Base-by-base conservation (phyloP, 2,113 vertebrate species). In the Thalassoma bifasciatum region DNA sequence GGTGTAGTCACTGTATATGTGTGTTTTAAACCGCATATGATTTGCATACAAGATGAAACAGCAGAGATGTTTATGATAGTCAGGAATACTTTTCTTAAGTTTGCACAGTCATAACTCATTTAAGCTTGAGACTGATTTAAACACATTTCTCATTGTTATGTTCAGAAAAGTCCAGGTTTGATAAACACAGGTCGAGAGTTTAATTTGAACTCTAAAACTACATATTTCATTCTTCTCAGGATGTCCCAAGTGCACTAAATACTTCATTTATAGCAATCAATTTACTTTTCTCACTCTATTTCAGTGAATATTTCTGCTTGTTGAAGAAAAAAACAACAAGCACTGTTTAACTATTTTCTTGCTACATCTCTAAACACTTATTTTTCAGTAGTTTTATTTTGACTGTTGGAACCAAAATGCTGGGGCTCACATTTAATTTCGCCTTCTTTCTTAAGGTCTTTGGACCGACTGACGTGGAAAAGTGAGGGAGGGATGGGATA, bases 371-470 rank as follows among this genome's bases (percentile, higher is more conserved):
- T 36, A 51, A 72, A 75, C 38, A 66, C 40, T 59, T 30, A 44
- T 51, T 59, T 11, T 56, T 68, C 21, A 30, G 26, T 30, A 66
- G 74, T 24, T 67, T 47, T 1, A 58, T 37, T 84, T 64, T 66
- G 60, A 56, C 16, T 40, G 19, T 38, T 10, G 9, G 60, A 51
- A 44, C 34, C 66, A 74, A 82, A 68, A 83, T 44, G 40, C 36
- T 21, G 47, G 46, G 67, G 58, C 23, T 26, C 23, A 19, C 52
- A 61, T 17, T 36, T 23, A 51, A 22, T 37, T 42, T 65, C 23
- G 64, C 23, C 50, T 86, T 22, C 38, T 75, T 59, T 75, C 24
- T 72, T 37, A 77, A 76, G 46, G 67, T 49, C 50, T 54, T 40
- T 62, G 42, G 58, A 70, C 23, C 17, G 30, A 65, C 40, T 57